Evolutionary conservation across 2,888 invertebrate genomes (phyloP), one percentile per base, ranked within the genome.

Genomic region (Rotaria macrura): DNA sequence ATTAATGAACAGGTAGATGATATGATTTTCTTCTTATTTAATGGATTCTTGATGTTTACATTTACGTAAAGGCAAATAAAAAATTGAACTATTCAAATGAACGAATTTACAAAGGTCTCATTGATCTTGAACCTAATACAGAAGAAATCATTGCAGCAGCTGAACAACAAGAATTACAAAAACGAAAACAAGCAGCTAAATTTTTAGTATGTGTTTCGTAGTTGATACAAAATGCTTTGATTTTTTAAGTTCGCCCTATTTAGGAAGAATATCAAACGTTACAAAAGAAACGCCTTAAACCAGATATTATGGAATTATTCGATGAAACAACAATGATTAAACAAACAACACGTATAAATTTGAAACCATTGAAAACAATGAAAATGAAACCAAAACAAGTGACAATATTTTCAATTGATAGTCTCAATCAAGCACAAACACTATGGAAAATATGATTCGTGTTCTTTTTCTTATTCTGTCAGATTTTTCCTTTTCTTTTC

Each of bases 91-190:
- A 79, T 43, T 79, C 79, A 34, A 79, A 79, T 79, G 79, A 79
- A 79, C 25, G n/a, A 5, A 34, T 79, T 43, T 79, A 79, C 43
- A 43, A 25, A 43, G 79, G 79, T n/a, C 12, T 79, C 2, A 79
- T 79, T 43, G 79, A 79, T 43, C 43, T 79, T n/a, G 79, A 79
- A 43, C 79, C 79, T 0, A 79, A 79, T 79, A 3, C n/a, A 1
- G 43, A 79, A n/a, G 79, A 79, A 79, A 40, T 79, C 25, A n/a
- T 79, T 25, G 43, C 79, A 43, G 20, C n/a, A n/a, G 79, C 79
- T 79, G 43, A 79, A 79, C 79, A 79, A 79, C 79, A 79, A 79
- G 79, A 79, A 79, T 43, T 79, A 25, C 79, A 79, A 79, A 79
- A 79, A 79, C 79, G 79, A 79, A 79, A 79, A 79, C 79, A 79